Evolutionary conservation across 53 echinoderm and acorn worm species (phyloP), one percentile per base, ranked within the genome.

Genomic region (Temnopleurus reevesii): DNA sequence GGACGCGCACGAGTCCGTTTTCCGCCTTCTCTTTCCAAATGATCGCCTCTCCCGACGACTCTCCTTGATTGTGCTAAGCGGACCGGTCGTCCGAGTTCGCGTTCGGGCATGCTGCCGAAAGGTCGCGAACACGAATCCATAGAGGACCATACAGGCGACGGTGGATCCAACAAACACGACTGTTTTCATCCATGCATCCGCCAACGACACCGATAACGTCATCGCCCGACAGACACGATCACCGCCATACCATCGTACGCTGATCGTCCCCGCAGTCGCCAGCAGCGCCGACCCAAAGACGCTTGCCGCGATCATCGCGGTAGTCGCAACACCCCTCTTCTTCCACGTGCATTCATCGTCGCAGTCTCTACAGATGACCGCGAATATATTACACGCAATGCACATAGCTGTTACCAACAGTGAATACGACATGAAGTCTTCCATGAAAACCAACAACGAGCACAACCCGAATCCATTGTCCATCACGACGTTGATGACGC

Each of bases 21-120:
- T 33, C 30, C 34, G 31, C 17, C 1, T 10, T 77, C 24, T 23
- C 77, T 24, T 77, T 63, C 18, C 58, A 7, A 58, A 58, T 5
- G 33, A 17, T 19, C 45, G 25, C 24, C 79, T 25, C 46, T 47
- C 28, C 9, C 12, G 28, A 6, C 79, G 46, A 46, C 46, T 47
- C 49, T 79, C 79, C 49, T 29, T 79, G 51, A 79, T 79, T 12
- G 79, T 49, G 28, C 79, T 79, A 2, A 79, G 79, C 13, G 46
- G 77, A 28, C 25, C 21, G 18, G 44, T 38, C 2, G 12, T 23
- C 13, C 85, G 59, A 24, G 8, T 23, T 12, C 19, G 60, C 2
- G 8, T 24, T 60, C 61, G 85, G 24, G 46, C 60, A 21, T 45
- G 46, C 4, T 21, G 15, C n/a, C 24, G 43, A 12, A 60, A 44